phyloP scores from a whole-genome alignment of 1,140 invertebrate genomes.

The Drosophila santomea region DNA sequence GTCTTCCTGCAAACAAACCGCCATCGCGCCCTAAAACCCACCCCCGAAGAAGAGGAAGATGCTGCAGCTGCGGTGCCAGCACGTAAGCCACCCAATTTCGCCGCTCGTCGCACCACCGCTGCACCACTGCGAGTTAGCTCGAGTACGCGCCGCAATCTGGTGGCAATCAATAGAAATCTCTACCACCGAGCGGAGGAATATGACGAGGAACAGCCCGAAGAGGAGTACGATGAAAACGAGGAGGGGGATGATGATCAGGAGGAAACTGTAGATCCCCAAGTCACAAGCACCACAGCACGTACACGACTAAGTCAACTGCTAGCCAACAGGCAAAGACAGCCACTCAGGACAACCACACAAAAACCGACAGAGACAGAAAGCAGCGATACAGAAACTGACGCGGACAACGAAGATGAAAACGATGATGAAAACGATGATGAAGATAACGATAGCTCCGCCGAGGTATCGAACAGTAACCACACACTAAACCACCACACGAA shows the following conservation, averaged over 20 bases:
- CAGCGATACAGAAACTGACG: slow-evolving; percentile 4
- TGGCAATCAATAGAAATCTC: slow-evolving; percentile 61
- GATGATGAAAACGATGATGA: slow-evolving; percentile 19
- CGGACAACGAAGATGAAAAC: slow-evolving; percentile 27
- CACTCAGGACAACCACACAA: slow-evolving; percentile 13
- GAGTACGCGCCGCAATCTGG: slow-evolving; percentile 54
- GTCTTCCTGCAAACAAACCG: slow-evolving; percentile 66
- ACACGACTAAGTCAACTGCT: slow-evolving; percentile 51
- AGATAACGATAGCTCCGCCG: slow-evolving; percentile 23
- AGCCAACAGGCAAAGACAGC: slow-evolving; percentile 54
- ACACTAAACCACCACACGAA: slow-evolving; percentile 35
- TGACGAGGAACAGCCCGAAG: slow-evolving; percentile 19
- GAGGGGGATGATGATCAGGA: slow-evolving; percentile 38
- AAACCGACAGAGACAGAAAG: slow-evolving; percentile 10
- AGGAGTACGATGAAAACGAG: slow-evolving; percentile 36
- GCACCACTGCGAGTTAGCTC: slow-evolving; percentile 36
- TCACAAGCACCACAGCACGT: slow-evolving; percentile 10
- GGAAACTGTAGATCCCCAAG: slow-evolving; percentile 1
- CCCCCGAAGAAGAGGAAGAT: slow-evolving; percentile 8
- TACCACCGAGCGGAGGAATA: slow-evolving; percentile 41
- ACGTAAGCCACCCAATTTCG: slow-evolving; percentile 18
- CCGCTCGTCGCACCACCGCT: slow-evolving; percentile 30
- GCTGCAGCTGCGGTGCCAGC: neutral
- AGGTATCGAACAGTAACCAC: slow-evolving; percentile 49
- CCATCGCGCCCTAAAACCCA: slow-evolving; percentile 43